These are phyloP conservation scores for Colaptes auratus DNA, from an alignment of 2,113 vertebrate species.

Conservation along the genomic window DNA sequence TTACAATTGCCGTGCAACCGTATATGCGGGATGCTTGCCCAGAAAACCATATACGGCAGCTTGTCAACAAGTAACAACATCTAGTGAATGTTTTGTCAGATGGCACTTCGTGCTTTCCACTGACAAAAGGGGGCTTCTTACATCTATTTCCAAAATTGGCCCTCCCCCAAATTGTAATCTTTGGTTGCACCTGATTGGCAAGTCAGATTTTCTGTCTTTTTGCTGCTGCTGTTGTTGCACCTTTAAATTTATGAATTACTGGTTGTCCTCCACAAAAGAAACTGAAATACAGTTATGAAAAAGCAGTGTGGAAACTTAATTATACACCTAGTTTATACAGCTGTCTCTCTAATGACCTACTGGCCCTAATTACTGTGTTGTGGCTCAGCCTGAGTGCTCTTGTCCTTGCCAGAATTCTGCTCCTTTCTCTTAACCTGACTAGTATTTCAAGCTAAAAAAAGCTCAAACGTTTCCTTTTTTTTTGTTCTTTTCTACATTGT, in stretches of 20 bases:
- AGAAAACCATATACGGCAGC: slow-evolving; percentile 9
- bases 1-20: neutral
- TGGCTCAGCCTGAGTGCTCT: slow-evolving; percentile 64
- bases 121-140: slow-evolving; percentile 27
- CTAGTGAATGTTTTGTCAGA: neutral
- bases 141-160: slow-evolving; percentile 4
- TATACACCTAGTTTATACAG: slow-evolving; percentile 78
- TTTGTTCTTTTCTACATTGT: slow-evolving; percentile 45
- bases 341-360: slow-evolving; percentile 76
- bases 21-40: neutral
- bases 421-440: slow-evolving; percentile 71
- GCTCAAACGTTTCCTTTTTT: slow-evolving; percentile 63
- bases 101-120: slow-evolving; percentile 9
- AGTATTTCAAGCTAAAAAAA: slow-evolving; percentile 66
- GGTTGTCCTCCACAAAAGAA: slow-evolving; percentile 58
- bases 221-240: slow-evolving; percentile 34
- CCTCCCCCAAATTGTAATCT: slow-evolving; percentile 3
- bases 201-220: slow-evolving; percentile 9
- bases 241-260: slow-evolving; percentile 35
- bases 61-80: neutral
- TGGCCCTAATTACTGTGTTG: slow-evolving; percentile 73
- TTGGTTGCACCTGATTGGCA: slow-evolving; percentile 40
- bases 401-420: slow-evolving; percentile 63
- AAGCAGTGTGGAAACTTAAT: slow-evolving; percentile 76
- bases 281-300: slow-evolving; percentile 60